Evolutionary conservation across 2,113 vertebrate species (phyloP).

Genomic region (Electrona antarctica): DNA sequence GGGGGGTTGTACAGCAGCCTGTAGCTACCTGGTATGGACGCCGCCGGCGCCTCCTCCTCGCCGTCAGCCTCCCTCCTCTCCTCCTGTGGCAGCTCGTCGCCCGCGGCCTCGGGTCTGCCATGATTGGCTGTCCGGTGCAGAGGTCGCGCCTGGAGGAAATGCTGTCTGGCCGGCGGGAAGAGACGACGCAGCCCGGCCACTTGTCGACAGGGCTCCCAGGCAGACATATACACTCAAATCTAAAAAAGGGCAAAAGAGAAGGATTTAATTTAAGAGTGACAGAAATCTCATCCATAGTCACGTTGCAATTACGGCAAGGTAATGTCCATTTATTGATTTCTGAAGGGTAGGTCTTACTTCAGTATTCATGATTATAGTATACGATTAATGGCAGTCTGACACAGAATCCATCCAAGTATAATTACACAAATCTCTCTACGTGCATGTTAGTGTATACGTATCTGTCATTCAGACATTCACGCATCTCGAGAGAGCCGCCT

Average conservation of each 20-base stretch:
- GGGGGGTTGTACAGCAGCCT: constrained; percentile 68
- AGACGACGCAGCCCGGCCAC: constrained; percentile 42
- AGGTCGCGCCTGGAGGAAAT: constrained; percentile 32
- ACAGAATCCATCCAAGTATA: too few relatives aligned
- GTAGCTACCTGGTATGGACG: constrained; percentile 11
- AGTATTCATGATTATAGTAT: too few relatives aligned
- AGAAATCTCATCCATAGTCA: too few relatives aligned
- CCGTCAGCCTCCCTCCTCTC: too few relatives aligned
- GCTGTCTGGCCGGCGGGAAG: constrained; percentile 2
- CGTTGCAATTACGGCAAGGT: too few relatives aligned
- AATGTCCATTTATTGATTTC: too few relatives aligned
- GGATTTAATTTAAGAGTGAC: not conserved
- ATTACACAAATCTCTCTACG: too few relatives aligned
- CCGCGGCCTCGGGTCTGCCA: constrained; percentile 32
- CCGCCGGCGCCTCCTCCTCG: not conserved
- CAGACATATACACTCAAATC: constrained; percentile 66
- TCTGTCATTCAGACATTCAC: too few relatives aligned
- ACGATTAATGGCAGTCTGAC: too few relatives aligned
- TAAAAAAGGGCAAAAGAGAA: constrained; percentile 22
- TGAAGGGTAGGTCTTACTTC: too few relatives aligned
- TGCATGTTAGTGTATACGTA: too few relatives aligned
- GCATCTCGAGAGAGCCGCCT: too few relatives aligned
- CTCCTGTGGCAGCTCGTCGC: constrained; percentile 40
- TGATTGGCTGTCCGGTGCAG: constrained; percentile 5
- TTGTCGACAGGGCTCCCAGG: constrained; percentile 44